phyloP scores from a whole-genome alignment of 2,888 invertebrate species.

The Pachydiplax longipennis region DNA sequence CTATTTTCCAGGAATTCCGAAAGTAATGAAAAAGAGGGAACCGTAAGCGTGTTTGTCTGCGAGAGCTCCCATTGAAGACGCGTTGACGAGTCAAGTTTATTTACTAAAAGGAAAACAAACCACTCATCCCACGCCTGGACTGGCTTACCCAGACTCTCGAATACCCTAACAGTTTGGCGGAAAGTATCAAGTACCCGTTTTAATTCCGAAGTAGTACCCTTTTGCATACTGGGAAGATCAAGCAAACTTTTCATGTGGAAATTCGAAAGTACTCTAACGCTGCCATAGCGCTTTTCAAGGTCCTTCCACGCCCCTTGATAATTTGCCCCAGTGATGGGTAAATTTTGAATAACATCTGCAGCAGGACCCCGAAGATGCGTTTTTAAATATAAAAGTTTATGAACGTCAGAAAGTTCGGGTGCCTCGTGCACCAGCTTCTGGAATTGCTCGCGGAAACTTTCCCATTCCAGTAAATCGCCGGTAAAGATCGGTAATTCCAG shows the following conservation, averaged over 20 bases:
- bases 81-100: too few relatives aligned
- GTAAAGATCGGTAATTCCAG: too few relatives aligned
- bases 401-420: neutral
- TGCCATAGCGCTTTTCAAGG: neutral
- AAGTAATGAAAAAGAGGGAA: too few relatives aligned
- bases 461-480: neutral
- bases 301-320: neutral
- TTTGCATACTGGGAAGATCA: neutral
- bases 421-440: neutral
- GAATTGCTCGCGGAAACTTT: neutral
- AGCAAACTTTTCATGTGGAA: neutral
- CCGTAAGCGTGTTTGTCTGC: too few relatives aligned
- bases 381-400: too few relatives aligned
- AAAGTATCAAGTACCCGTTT: neutral
- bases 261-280: neutral
- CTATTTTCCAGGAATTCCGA: too few relatives aligned
- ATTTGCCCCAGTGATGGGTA: neutral
- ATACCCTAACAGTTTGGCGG: neutral
- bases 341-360: neutral
- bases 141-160: neutral
- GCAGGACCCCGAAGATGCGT: too few relatives aligned
- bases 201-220: neutral
- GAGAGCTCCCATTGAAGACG: too few relatives aligned
- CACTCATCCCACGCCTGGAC: neutral
- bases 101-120: too few relatives aligned